Base-by-base conservation (phyloP, 2,797 vertebrate genomes). In the Sebastes minor region DNA sequence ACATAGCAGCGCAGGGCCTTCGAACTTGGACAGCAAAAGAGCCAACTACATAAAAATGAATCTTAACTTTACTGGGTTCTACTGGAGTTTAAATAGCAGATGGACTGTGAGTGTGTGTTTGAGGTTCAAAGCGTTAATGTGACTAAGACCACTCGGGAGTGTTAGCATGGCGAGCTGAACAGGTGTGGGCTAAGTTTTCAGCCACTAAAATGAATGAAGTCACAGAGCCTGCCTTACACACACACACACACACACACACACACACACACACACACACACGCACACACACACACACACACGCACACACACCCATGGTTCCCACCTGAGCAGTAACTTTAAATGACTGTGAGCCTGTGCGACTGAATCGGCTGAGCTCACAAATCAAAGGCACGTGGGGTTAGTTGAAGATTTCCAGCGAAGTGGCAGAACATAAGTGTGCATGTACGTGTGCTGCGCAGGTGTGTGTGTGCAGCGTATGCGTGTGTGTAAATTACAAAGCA, bases 311-410 rank as follows among this genome's bases (percentile, higher is more conserved):
- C 81, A 63, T 6, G 13, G 71, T 35, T 92, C 90, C 91, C 92
- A 93, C 88, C 89, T 94, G 90, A 90, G 88, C 83, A 74, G 88
- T 93, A 86, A 91, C 81, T 92, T 86, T 87, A 93, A 92, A 92
- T 87, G 87, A 84, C 84, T 85, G 68, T 84, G 79, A 84, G 87
- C 49, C 74, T 68, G 85, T 85, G 81, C 52, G 82, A 86, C 85
- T 83, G 80, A 88, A 88, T 89, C 23, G 69, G 57, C 87, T 86
- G 87, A 83, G 80, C 82, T 93, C 89, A 91, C 91, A 94, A 92
- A 94, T 92, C 88, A 92, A 90, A 92, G 79, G 81, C 90, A 91
- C 56, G 55, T 92, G 89, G 88, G 62, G 74, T 81, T 74, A 84
- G 84, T 78, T 80, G 80, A 88, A 87, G 76, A 86, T 86, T 86